phyloP scores from a whole-genome alignment of 2,113 vertebrate species.

The Hystrix brachyura region DNA sequence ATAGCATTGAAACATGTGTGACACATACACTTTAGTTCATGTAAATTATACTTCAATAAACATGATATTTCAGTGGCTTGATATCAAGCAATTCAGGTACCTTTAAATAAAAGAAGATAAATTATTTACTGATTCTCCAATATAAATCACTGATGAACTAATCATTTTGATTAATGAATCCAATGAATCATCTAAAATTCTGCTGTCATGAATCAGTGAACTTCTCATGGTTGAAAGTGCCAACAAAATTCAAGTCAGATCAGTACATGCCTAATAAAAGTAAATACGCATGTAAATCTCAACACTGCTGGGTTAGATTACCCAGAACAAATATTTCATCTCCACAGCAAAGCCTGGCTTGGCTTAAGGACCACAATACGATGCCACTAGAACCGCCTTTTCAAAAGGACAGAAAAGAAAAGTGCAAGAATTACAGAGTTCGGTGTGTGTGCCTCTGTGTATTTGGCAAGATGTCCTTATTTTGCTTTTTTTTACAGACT shows the following conservation, averaged over 20 bases:
- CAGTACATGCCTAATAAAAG: conserved; percentile 63
- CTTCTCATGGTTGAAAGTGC: conserved; percentile 65
- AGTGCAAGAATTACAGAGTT: neutral
- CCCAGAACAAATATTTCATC: conserved; percentile 59
- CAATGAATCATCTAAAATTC: conserved; percentile 73
- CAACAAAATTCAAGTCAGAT: conserved; percentile 72
- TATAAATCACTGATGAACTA: conserved; percentile 18
- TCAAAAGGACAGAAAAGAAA: conserved; percentile 5
- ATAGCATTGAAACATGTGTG: neutral
- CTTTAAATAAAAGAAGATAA: conserved; percentile 40
- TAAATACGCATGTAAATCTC: conserved; percentile 69
- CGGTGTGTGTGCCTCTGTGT: neutral
- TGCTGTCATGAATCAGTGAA: conserved; percentile 68
- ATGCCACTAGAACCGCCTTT: neutral
- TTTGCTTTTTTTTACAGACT: neutral
- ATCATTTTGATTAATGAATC: conserved; percentile 73
- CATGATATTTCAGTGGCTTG: neutral
- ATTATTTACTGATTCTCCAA: conserved; percentile 46
- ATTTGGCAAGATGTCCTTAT: neutral
- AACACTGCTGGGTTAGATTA: conserved; percentile 48
- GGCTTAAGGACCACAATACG: neutral
- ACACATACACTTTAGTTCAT: neutral
- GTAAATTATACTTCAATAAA: neutral
- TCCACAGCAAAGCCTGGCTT: conserved; percentile 2
- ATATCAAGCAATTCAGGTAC: conserved; percentile 7